Evolutionary conservation across 2,797 vertebrate species (phyloP), one percentile per base, ranked within the genome.

Genomic region (Natrix natrix): DNA sequence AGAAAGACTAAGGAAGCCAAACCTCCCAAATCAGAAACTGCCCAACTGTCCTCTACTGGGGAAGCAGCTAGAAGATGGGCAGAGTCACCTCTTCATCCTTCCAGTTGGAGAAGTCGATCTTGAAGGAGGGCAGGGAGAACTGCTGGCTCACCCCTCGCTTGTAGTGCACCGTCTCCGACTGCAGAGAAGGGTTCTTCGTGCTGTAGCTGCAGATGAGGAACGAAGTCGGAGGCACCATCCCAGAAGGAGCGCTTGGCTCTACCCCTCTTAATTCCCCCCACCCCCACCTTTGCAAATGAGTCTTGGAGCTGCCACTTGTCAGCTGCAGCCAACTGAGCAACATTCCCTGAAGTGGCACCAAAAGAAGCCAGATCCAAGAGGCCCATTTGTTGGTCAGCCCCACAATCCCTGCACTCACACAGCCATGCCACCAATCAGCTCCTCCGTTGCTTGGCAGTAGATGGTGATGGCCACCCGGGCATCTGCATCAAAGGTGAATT

Each of bases 81-180:
- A 56, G 8, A 97, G 97, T 98, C 95, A 99, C 99, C 97, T 99
- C 99, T 69, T 99, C 99, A 5, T 99, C 99, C 96, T 99, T 99
- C 99, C 99, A 99, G 92, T 99, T 98, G 0, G 98, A 98, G 97
- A 99, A 99, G 97, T 99, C 98, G 1, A 99, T 99, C 98, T 99
- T 99, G 98, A 99, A 99, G 92, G 98, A 99, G 0, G 99, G 98
- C 98, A 99, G 98, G 54, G 99, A 99, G 98, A 99, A 99, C 92
- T 99, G 99, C 96, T 99, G 99, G 98, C 98, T 99, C 92, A 99
- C 99, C 6, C 99, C 99, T 90, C 99, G 98, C 96, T 99, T 99
- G 96, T 99, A 99, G 96, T 99, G 99, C 26, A 99, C 98, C 0
- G 99, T 99, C 96, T 99, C 99, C 0, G 99, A 99, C 86, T 98